phyloP scores from a whole-genome alignment of 2,888 invertebrate genomes.

The Mystacides longicornis region DNA sequence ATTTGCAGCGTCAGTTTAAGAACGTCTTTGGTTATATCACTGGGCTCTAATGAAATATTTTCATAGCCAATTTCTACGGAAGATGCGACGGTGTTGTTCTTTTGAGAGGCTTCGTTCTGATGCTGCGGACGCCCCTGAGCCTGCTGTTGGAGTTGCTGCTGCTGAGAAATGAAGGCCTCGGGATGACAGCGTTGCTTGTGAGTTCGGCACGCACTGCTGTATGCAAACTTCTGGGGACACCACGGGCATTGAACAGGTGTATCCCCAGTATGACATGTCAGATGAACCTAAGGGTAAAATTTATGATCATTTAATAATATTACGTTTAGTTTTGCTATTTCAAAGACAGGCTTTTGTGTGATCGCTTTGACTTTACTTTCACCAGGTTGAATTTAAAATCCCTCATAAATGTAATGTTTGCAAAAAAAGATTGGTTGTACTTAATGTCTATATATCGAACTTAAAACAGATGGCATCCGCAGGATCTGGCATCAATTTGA shows the following conservation, averaged over 20 bases:
- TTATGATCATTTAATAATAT: no score
- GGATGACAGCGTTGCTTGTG: constrained; percentile 49
- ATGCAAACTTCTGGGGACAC: constrained; percentile 50
- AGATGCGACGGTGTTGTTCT: background rate
- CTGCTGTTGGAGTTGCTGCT: background rate
- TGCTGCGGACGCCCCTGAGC: background rate
- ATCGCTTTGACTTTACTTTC: no score
- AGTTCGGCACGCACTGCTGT: constrained; percentile 50
- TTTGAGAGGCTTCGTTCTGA: background rate
- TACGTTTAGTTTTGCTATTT: no score
- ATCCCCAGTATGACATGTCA: constrained; percentile 50
- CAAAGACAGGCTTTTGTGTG: no score
- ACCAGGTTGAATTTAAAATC: no score
- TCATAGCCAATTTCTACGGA: background rate
- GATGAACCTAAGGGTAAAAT: constrained; percentile 40
- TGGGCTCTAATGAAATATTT: background rate
- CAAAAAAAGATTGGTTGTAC: no score
- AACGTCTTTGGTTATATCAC: constrained; percentile 4
- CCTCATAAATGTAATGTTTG: no score
- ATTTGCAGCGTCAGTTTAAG: constrained; percentile 5
- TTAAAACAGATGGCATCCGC: no score
- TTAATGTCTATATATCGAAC: no score
- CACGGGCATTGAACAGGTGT: constrained; percentile 50
- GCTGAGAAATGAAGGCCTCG: constrained; percentile 29
- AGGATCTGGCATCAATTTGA: no score